Conservation (phyloP, 2,888 invertebrate species). For the Rotaria macrura region DNA sequence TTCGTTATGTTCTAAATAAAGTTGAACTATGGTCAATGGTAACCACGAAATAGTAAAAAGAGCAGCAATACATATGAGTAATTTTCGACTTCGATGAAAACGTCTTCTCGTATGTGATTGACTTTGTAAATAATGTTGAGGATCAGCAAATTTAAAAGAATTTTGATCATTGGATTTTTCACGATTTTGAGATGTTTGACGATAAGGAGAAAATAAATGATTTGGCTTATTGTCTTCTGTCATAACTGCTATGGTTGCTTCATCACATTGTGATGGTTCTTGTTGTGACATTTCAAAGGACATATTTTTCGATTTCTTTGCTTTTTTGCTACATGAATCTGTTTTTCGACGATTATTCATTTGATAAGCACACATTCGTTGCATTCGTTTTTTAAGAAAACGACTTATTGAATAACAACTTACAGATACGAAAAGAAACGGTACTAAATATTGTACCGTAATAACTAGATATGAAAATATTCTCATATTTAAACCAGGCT, state of each 20-base stretch:
- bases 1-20: background rate
- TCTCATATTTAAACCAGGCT: background rate
- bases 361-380: background rate
- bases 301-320: background rate
- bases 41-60: background rate
- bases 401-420: constrained; percentile 18
- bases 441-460: background rate
- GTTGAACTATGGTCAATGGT: background rate
- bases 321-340: background rate
- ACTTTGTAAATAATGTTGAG: background rate
- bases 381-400: background rate
- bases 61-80: background rate
- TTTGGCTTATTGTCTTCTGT: background rate
- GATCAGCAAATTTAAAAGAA: background rate
- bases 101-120: constrained; percentile 16
- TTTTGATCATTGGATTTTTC: background rate
- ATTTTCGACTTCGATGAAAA: constrained; percentile 9
- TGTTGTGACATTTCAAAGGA: background rate
- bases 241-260: rapidly evolving
- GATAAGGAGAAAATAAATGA: background rate
- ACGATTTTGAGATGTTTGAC: background rate
- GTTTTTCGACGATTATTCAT: too few species aligned
- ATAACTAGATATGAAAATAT: background rate
- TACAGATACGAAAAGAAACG: background rate
- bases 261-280: background rate